These are phyloP conservation scores for Datnioides undecimradiatus DNA, from an alignment of 2,113 vertebrate genomes.

Conservation along the genomic window DNA sequence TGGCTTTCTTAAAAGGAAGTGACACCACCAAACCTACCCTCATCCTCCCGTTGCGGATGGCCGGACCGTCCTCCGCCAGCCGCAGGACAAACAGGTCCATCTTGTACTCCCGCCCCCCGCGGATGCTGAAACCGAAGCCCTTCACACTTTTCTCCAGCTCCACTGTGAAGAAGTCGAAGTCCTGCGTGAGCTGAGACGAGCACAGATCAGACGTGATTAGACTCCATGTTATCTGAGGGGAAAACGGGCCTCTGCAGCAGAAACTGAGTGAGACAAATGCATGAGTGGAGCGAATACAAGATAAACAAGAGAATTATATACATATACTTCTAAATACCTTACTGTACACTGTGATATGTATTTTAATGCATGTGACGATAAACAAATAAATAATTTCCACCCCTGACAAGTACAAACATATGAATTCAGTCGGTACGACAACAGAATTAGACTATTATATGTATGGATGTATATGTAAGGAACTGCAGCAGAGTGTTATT, in stretches of 20 bases:
- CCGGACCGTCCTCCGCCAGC: slow-evolving; percentile 96
- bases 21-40: slow-evolving; percentile 85
- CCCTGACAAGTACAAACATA: too few species aligned
- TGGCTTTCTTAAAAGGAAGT: slow-evolving; percentile 24
- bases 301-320: slow-evolving; percentile 10
- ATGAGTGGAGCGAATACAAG: neutral
- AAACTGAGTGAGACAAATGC: slow-evolving; percentile 1
- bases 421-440: too few species aligned
- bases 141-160: slow-evolving; percentile 98
- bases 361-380: too few species aligned
- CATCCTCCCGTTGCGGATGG: slow-evolving; percentile 97
- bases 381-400: too few species aligned
- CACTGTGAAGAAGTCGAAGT: slow-evolving; percentile 99
- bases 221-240: neutral
- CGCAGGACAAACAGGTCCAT: slow-evolving; percentile 98
- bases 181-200: slow-evolving; percentile 83
- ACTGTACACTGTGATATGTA: neutral
- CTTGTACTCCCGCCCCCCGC: slow-evolving; percentile 97
- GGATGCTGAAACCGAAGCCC: slow-evolving; percentile 98
- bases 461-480: too few species aligned
- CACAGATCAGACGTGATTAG: slow-evolving; percentile 24
- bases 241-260: slow-evolving; percentile 16
- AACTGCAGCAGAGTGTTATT: too few species aligned
- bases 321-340: neutral
- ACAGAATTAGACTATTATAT: too few species aligned